Conservation (phyloP, 2,113 vertebrate species). For the Lipotes vexillifer region DNA sequence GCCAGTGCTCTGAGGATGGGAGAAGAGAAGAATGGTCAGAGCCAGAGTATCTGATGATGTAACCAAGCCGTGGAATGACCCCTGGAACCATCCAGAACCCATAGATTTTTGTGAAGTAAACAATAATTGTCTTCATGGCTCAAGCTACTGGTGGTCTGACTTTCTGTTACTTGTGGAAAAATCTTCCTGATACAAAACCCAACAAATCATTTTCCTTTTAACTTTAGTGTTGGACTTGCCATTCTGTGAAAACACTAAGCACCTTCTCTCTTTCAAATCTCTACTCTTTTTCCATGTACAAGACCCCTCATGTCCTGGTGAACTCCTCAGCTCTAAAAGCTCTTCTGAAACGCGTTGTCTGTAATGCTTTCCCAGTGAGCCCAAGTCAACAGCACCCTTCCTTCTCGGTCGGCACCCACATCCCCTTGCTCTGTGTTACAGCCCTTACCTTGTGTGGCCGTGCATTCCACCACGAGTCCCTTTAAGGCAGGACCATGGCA, state of each 20-base stretch:
- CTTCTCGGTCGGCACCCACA: neutral
- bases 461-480: neutral
- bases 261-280: neutral
- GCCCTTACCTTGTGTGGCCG: rapidly evolving
- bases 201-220: neutral
- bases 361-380: neutral
- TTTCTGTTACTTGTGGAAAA: neutral
- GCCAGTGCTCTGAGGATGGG: neutral
- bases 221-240: neutral
- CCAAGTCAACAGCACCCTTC: neutral
- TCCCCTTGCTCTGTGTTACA: neutral
- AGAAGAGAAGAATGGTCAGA: neutral
- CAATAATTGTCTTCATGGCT: neutral
- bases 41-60: neutral
- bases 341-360: neutral
- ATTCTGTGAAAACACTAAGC: neutral
- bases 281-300: neutral
- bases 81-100: neutral
- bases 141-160: neutral
- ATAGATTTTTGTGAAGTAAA: neutral
- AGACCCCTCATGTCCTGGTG: neutral
- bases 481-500: rapidly evolving
- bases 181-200: neutral
- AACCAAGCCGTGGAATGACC: neutral
- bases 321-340: neutral